Evolutionary conservation across 1,140 invertebrate genomes (phyloP).

Genomic region (Coenobita brevimanus): DNA sequence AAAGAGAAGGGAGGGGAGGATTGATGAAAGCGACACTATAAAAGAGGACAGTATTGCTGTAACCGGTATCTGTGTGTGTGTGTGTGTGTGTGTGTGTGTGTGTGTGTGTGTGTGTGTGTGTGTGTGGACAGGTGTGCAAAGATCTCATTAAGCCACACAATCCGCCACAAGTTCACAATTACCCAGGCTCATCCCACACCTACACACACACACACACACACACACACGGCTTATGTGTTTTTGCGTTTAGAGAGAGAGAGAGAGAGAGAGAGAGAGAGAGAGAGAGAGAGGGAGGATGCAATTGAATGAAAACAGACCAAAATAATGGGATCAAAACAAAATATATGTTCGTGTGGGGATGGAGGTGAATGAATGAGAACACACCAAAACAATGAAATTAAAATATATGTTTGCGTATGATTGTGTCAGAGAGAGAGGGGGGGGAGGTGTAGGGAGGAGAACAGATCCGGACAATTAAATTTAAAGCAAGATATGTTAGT

Average conservation of each 20-base stretch:
- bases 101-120: not conserved
- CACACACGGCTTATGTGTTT: no score
- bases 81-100: not conserved
- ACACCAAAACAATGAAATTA: no score
- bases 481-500: no score
- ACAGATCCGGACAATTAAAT: no score
- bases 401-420: no score
- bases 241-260: not conserved
- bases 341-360: not conserved
- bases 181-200: not conserved
- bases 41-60: no score
- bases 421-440: no score
- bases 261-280: not conserved
- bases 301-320: not conserved
- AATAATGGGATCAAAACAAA: not conserved
- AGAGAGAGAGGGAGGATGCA: not conserved
- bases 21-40: no score
- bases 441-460: no score
- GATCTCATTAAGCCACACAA: not conserved
- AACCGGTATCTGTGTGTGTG: constrained; percentile 30
- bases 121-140: not conserved
- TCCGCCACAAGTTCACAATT: no score
- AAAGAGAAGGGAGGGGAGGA: no score
- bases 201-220: no score
- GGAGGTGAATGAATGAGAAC: not conserved